A percentile compares a stretch with the other conserved stretches of the same genome.
Evolutionary conservation across 37 sponge, comb jelly and placozoan species (phyloP).

Genomic region (Bolinopsis microptera): DNA sequence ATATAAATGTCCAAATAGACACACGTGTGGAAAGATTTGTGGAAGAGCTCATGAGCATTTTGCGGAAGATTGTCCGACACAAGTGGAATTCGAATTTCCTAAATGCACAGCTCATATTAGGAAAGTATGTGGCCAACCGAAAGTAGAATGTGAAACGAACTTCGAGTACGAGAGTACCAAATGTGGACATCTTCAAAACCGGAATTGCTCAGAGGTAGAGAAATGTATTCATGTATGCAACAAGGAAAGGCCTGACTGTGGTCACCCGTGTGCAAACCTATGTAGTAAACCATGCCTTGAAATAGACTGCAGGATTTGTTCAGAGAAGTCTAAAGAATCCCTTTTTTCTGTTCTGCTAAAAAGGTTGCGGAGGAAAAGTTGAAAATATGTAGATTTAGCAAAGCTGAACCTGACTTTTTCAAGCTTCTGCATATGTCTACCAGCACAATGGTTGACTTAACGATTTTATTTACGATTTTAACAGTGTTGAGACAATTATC

Average conservation of each 20-base stretch:
- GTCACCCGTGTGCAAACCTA: slow-evolving; percentile 72
- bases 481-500: too few species aligned
- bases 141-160: not conserved
- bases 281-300: slow-evolving; percentile 70
- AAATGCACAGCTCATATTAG: not conserved
- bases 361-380: not conserved
- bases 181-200: slow-evolving; percentile 7
- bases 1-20: not conserved
- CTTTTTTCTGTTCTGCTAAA: too few species aligned
- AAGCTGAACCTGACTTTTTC: not conserved
- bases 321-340: slow-evolving; percentile 72
- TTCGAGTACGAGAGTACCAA: not conserved
- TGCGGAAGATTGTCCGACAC: not conserved
- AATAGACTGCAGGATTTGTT: not conserved
- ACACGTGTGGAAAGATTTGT: not conserved
- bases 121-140: not conserved
- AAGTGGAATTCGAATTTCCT: not conserved
- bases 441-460: not conserved
- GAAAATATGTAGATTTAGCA: not conserved
- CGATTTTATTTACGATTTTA: too few species aligned
- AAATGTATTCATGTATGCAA: slow-evolving; percentile 71
- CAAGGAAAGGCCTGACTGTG: slow-evolving; percentile 72
- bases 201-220: not conserved
- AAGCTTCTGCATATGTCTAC: not conserved
- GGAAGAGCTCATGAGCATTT: not conserved